Conservation (phyloP, 2,113 vertebrate genomes). For the Ophiodon elongatus region DNA sequence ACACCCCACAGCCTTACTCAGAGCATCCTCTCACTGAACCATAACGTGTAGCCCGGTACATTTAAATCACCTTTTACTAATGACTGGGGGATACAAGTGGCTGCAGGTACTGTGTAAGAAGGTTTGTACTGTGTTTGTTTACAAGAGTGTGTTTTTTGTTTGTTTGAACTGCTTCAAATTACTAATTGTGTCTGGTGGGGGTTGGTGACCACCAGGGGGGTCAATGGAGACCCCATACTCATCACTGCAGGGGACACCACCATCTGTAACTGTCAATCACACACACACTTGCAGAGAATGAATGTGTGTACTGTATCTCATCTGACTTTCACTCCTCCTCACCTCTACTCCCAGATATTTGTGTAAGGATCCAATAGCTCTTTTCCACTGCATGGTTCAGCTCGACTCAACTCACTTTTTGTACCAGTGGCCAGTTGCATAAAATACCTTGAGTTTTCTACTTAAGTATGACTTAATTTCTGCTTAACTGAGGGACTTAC, state of each 20-base stretch:
- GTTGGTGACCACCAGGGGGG: slow-evolving; percentile 28
- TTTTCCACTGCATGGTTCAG: not conserved
- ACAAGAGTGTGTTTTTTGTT: not conserved
- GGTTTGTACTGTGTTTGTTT: not conserved
- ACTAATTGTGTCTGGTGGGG: slow-evolving; percentile 28
- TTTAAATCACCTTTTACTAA: slow-evolving; percentile 30
- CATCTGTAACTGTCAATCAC: slow-evolving; percentile 62
- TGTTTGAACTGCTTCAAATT: slow-evolving; percentile 12
- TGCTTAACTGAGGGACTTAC: too few relatives aligned
- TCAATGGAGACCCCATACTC: slow-evolving; percentile 6
- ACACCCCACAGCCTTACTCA: slow-evolving; percentile 22
- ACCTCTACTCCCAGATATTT: slow-evolving; percentile 1
- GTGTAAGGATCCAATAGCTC: slow-evolving; percentile 35
- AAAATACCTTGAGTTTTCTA: not conserved
- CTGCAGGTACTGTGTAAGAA: not conserved
- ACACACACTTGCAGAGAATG: not conserved
- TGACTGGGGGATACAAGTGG: not conserved
- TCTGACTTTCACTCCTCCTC: slow-evolving; percentile 35
- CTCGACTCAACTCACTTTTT: not conserved
- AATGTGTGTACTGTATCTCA: slow-evolving; percentile 16
- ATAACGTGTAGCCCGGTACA: slow-evolving; percentile 2
- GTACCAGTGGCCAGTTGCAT: not conserved
- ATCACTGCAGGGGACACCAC: slow-evolving; percentile 15
- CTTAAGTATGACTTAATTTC: too few relatives aligned
- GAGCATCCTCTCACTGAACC: slow-evolving; percentile 20